Conservation (phyloP, 2,113 vertebrate species). For the Leptodactylus fuscus region DNA sequence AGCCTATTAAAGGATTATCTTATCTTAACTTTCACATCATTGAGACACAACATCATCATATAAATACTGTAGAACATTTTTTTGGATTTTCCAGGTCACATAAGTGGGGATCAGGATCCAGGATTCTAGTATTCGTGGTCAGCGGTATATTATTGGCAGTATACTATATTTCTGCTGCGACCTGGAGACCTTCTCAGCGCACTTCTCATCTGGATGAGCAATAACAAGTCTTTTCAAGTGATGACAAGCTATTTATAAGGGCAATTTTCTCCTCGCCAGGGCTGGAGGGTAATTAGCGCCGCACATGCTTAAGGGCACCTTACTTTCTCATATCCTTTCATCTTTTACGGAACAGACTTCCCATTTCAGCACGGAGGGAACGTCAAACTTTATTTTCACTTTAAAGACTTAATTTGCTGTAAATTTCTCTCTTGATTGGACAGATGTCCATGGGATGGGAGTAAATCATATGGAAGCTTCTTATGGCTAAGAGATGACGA, state of each 20-base stretch:
- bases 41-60: too few species aligned
- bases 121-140: not conserved
- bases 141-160: not conserved
- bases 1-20: too few species aligned
- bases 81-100: too few species aligned
- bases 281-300: not conserved
- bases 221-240: not conserved
- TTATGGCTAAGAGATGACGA: not conserved
- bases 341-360: too few species aligned
- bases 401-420: not conserved
- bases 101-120: not conserved
- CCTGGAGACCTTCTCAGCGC: not conserved
- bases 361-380: not conserved
- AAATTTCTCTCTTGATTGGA: not conserved
- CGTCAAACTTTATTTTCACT: not conserved
- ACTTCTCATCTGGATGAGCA: not conserved
- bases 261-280: not conserved
- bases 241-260: not conserved
- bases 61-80: too few species aligned
- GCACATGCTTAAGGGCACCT: not conserved
- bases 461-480: not conserved
- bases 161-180: not conserved
- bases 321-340: not conserved
- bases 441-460: not conserved
- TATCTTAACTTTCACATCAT: too few species aligned